Evolutionary conservation across 2,888 invertebrate genomes (phyloP), one percentile per base, ranked within the genome.

Genomic region (Endomychus coccineus): DNA sequence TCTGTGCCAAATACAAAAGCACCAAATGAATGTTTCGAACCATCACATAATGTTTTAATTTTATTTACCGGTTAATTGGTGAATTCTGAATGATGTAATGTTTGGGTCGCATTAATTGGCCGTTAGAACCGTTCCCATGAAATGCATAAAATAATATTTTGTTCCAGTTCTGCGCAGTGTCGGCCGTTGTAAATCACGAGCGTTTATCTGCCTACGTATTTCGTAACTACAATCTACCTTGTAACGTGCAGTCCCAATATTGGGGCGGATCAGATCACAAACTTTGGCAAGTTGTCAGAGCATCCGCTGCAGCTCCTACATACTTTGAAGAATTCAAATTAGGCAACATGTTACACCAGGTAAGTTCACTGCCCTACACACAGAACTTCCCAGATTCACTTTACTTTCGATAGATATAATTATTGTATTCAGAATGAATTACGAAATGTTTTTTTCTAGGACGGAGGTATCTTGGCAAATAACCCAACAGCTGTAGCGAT

Each of bases 231-330:
- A 76, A 79, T 42, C 71, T 79, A 46, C 81, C 83, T 6, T 78
- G 74, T 59, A 71, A 78, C 36, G 72, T 77, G 13, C 77, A 80
- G 45, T 76, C 81, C 46, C 75, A 78, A 55, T 78, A 85, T 62
- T 72, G 75, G 37, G 90, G 90, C 28, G 77, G 78, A 31, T 71
- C 75, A 46, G 71, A 76, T 41, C 77, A 83, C 45, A 68, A 69
- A 46, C 67, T 88, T 38, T 91, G 89, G 88, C 80, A 89, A 68
- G 84, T 86, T 9, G 80, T 88, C 15, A 69, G 90, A 47, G 92
- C 92, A 0, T 89, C 89, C 1, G 86, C 90, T 25, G 91, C 92
- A 27, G 92, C 92, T 3, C 94, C 92, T 2, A 85, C 87, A 0
- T 91, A 90, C 70, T 94, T 90, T 68, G 80, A 83, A 56, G 91